phyloP scores from a whole-genome alignment of 2,797 vertebrate species.

The Aplochiton taeniatus region DNA sequence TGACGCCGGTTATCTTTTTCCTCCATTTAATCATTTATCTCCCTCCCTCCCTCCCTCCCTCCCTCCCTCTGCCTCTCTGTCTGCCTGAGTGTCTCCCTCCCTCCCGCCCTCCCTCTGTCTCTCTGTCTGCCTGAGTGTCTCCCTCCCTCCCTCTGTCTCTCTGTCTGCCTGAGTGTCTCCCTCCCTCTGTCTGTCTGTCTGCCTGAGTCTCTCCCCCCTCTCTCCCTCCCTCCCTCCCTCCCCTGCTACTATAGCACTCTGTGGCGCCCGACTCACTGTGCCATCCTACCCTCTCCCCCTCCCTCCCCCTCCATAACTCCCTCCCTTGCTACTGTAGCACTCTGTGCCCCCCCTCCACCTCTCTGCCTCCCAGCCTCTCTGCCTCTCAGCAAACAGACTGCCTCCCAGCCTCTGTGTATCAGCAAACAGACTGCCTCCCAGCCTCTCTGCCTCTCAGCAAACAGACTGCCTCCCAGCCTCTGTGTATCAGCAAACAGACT shows the following conservation, averaged over 20 bases:
- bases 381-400: conserved; percentile 40
- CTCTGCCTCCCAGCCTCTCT: conserved; percentile 5
- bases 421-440: conserved; percentile 5
- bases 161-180: too few species aligned
- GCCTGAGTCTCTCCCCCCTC: conserved; percentile 28
- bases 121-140: conserved; percentile 27
- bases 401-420: too few species aligned
- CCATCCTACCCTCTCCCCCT: conserved; percentile 13
- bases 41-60: background rate
- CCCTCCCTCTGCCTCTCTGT: conserved; percentile 14
- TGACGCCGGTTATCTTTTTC: background rate
- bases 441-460: conserved; percentile 27
- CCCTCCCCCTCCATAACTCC: too few species aligned
- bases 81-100: background rate
- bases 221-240: conserved; percentile 29
- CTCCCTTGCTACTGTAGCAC: too few species aligned
- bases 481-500: too few species aligned
- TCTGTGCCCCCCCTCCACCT: background rate
- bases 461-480: too few species aligned
- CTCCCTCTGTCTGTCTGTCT: conserved; percentile 18
- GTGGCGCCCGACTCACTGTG: too few species aligned
- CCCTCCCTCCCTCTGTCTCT: conserved; percentile 24
- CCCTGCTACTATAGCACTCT: conserved; percentile 10
- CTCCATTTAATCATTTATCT: background rate
- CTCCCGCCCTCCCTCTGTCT: background rate